Evolutionary conservation across 2,888 invertebrate species (phyloP).

Genomic region (Tortricodes alternella): DNA sequence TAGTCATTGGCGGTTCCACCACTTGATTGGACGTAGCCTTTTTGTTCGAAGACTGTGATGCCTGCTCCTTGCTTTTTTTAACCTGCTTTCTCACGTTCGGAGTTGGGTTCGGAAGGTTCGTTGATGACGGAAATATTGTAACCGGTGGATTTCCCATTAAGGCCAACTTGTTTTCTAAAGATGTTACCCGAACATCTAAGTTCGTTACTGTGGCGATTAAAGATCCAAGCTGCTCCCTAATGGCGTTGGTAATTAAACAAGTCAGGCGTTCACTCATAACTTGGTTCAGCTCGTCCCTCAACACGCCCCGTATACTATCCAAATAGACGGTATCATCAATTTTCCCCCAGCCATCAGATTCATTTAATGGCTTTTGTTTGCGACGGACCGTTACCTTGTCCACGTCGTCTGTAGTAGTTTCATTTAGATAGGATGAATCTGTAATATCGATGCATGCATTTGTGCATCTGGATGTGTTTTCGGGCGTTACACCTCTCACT

Average conservation of each 20-base stretch:
- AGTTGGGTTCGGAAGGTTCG: not conserved
- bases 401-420: not conserved
- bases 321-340: not conserved
- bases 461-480: no score
- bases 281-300: not conserved
- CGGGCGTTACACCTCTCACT: no score
- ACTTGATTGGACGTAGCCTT: not conserved
- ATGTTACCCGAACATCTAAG: not conserved
- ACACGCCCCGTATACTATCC: not conserved
- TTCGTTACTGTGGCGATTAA: not conserved
- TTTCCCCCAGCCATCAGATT: not conserved
- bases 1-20: not conserved
- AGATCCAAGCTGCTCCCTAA: not conserved
- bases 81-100: not conserved
- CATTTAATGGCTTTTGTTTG: not conserved
- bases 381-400: not conserved
- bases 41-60: not conserved
- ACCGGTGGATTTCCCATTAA: not conserved
- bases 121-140: not conserved
- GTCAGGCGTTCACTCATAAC: not conserved
- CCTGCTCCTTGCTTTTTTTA: not conserved
- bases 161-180: not conserved
- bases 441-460: no score
- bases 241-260: not conserved
- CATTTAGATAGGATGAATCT: no score